Evolutionary conservation across 2,797 vertebrate species (phyloP), one percentile per base, ranked within the genome.

Genomic region (Crocidura indochinensis): DNA sequence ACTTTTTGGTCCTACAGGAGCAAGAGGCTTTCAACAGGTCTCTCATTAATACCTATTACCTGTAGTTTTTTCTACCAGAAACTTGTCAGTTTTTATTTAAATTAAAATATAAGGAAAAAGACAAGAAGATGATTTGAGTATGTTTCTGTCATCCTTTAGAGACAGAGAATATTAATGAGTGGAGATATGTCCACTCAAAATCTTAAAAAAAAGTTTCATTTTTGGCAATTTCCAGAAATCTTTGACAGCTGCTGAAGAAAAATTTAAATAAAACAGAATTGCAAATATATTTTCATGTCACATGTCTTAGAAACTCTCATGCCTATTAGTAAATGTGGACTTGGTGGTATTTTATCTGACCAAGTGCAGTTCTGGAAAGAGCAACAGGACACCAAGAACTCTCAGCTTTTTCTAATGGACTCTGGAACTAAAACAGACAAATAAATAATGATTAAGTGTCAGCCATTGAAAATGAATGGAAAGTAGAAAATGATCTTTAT

Each of bases 301-400:
- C 56, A 47, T 65, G 77, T 67, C 53, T 91, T 82, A 75, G 68
- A 31, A 51, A 26, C 44, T 51, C 20, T 22, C 20, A 24, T 17
- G 31, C n/a, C 78, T 27, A 12, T 72, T 92, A 83, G 69, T 46
- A 76, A 76, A 31, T 73, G 4, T 69, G 91, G 80, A 97, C 24
- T 91, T 98, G 26, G 26, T 97, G 94, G 98, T 97, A 89, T 97
- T 98, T 51, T 97, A 97, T 86, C 96, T 98, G 93, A 97, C 96
- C 97, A 46, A 98, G 98, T 56, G n/a, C 10, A 97, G 97, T 68
- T 98, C 98, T 65, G 98, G 98, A 38, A 98, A 0, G 97, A 85
- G 98, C 98, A 96, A 53, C 98, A 97, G 0, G 98, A 98, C 95
- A 98, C 98, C 81, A 98, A 99, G 95, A 98, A 98, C 89, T 97